Base-by-base conservation (phyloP, 2,113 vertebrate genomes). In the Rousettus leschenaultii region DNA sequence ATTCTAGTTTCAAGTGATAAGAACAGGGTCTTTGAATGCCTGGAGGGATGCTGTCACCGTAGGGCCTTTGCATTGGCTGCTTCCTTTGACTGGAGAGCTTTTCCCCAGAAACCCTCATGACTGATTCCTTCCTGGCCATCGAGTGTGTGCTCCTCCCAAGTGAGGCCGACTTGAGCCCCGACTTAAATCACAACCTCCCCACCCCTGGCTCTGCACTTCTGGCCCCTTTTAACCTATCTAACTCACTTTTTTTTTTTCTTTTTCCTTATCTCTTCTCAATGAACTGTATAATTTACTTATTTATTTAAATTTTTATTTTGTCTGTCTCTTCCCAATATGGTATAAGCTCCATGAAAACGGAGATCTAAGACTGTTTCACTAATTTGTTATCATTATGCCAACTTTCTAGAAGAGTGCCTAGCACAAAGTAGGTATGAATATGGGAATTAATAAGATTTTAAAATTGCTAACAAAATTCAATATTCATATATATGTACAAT, bases 391-490 rank as follows among this genome's bases (percentile, higher is more conserved):
- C 43, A 48, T 74, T 83, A 82, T 73, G 12, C 14, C 30, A 95
- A 91, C 26, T 43, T 61, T 11, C 68, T 73, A 86, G 86, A 91
- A 79, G 3, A 87, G 48, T 79, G 21, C 18, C 40, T 79, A 55
- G 66, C 19, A 55, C 28, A 73, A 59, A 61, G n/a, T 24, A 26
- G 30, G 18, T 68, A n/a, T 83, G 22, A 74, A 84, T 51, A 51
- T 51, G 51, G 15, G 51, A 51, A 45, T 45, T 45, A 45, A 51
- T 18, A 51, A 80, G 14, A 71, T 22, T 66, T 79, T 15, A 38
- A 70, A 95, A 71, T 70, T 93, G 33, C 33, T 55, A 74, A 78
- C 33, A 83, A 92, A 92, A 68, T 59, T 71, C 22, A 88, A 78
- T 95, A 55, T 21, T 59, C 35, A 57, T 30, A 40, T 55, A 28